A percentile compares a stretch with the other conserved stretches of the same genome.
Evolutionary conservation across 2,797 vertebrate species (phyloP).

Genomic region (Phaenicophaeus curvirostris): DNA sequence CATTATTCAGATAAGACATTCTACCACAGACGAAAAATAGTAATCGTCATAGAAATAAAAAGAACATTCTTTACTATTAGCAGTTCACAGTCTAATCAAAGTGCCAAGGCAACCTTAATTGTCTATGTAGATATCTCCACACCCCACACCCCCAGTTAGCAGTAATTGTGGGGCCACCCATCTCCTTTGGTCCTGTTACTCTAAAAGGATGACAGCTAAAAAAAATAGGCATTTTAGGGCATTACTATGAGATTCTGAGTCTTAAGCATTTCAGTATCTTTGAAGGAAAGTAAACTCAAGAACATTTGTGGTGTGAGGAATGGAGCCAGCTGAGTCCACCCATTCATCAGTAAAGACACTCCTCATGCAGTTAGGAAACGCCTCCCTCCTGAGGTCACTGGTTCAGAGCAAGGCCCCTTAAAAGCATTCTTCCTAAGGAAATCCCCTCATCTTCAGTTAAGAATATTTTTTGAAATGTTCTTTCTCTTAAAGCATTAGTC

Average conservation of each 20-base stretch:
- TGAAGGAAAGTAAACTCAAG: neutral
- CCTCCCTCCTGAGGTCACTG: neutral
- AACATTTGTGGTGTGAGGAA: neutral
- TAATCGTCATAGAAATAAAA: neutral
- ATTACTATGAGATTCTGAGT: neutral
- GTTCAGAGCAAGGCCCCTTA: neutral
- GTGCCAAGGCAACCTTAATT: neutral
- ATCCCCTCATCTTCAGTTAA: constrained; percentile 24
- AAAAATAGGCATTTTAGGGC: neutral
- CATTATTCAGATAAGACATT: neutral
- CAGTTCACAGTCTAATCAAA: neutral
- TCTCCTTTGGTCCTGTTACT: neutral
- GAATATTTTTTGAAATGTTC: neutral
- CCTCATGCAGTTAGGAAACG: neutral
- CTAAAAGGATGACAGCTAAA: neutral
- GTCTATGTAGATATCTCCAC: neutral
- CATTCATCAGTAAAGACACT: neutral
- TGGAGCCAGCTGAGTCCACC: neutral
- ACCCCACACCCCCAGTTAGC: accelerated
- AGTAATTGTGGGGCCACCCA: neutral
- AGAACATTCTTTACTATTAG: neutral
- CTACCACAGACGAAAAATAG: neutral
- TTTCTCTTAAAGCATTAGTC: constrained; percentile 33
- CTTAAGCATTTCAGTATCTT: neutral
- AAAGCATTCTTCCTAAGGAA: constrained; percentile 26